phyloP scores from a whole-genome alignment of 2,113 vertebrate species.

The Perca flavescens region DNA sequence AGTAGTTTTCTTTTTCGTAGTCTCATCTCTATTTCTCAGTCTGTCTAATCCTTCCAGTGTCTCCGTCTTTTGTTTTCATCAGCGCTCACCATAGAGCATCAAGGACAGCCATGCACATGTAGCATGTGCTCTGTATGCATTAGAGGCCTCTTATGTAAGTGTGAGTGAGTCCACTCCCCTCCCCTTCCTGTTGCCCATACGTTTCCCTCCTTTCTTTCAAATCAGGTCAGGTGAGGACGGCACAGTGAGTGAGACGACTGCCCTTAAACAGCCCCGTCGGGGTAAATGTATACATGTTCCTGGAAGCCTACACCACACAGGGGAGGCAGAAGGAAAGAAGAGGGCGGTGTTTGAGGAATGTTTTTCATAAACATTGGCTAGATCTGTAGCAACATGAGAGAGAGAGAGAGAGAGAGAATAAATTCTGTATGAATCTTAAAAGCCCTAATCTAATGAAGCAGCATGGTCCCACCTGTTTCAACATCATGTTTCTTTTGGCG shows the following conservation, averaged over 20 bases:
- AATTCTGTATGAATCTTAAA: neutral
- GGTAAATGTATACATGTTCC: conserved; percentile 33
- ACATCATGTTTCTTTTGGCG: neutral
- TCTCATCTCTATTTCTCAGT: conserved; percentile 11
- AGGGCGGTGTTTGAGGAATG: neutral
- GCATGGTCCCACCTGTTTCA: conserved; percentile 13
- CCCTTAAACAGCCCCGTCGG: neutral
- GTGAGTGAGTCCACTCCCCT: conserved; percentile 35
- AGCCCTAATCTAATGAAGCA: neutral
- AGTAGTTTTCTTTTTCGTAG: conserved; percentile 23
- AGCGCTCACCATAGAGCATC: conserved; percentile 12
- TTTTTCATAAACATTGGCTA: conserved; percentile 30
- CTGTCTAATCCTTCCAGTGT: conserved; percentile 34
- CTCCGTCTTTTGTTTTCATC: conserved; percentile 11
- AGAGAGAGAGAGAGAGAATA: conserved; percentile 27
- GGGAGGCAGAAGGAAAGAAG: neutral
- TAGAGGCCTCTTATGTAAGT: conserved; percentile 78
- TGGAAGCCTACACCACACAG: conserved; percentile 28
- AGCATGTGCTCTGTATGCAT: conserved; percentile 66
- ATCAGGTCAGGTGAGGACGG: conserved; percentile 81
- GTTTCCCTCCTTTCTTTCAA: conserved; percentile 67
- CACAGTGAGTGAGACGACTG: conserved; percentile 14
- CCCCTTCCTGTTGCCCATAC: conserved; percentile 36
- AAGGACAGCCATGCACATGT: conserved; percentile 15
- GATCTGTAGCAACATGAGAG: conserved; percentile 12